A percentile compares a stretch with the other conserved stretches of the same genome.
These are phyloP conservation scores for Aix galericulata DNA, from an alignment of 2,113 vertebrate species.

Conservation along the genomic window DNA sequence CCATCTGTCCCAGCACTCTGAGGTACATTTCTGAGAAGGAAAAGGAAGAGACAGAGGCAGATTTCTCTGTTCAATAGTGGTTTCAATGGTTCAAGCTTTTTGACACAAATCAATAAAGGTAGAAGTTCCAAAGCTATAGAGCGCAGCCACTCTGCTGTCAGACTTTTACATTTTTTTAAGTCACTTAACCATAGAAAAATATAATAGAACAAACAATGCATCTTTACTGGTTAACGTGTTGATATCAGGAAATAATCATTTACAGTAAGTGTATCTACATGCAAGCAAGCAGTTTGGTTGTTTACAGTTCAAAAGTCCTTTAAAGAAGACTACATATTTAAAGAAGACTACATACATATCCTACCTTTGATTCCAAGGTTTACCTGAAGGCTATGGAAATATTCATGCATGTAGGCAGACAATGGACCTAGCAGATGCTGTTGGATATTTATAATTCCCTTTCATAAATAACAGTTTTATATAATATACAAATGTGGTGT, in stretches of 20 bases:
- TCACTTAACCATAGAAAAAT: neutral
- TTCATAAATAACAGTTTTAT: slow-evolving; percentile 1
- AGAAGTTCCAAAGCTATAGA: neutral
- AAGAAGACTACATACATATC: neutral
- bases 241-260: neutral
- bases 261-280: neutral
- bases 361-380: neutral
- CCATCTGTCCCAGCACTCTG: neutral
- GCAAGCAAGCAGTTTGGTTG: neutral
- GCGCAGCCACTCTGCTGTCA: neutral
- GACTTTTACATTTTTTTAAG: neutral
- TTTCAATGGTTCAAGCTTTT: neutral
- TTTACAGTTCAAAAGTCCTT: neutral
- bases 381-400: neutral
- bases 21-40: neutral
- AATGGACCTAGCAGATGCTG: neutral
- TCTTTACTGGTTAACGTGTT: neutral
- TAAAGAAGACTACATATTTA: neutral
- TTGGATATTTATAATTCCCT: neutral
- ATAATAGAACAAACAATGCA: neutral
- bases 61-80: neutral
- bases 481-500: neutral
- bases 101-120: neutral
- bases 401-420: neutral
- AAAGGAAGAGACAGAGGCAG: neutral